Evolutionary conservation across 1,140 invertebrate species (phyloP).

Genomic region (Nasonia vitripennis): DNA sequence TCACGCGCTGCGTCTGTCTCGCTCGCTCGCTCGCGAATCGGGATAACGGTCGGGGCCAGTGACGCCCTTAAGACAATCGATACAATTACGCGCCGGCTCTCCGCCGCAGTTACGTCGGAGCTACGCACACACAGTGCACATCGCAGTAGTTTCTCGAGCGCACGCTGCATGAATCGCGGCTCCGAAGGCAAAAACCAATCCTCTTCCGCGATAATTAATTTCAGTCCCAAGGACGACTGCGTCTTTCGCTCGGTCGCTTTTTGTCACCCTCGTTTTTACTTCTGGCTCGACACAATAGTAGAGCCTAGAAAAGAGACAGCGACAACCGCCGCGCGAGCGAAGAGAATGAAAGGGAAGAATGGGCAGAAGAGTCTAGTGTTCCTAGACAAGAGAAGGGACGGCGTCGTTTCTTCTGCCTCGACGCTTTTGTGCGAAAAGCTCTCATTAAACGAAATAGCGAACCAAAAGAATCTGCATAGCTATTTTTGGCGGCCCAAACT

Average conservation of each 20-base stretch:
- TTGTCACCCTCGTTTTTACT: conserved; percentile 33
- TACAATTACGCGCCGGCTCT: conserved; percentile 17
- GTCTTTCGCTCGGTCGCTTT: background rate
- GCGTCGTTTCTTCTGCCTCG: background rate
- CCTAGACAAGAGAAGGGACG: conserved; percentile 37
- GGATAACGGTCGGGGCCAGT: conserved; percentile 35
- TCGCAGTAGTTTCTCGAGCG: background rate
- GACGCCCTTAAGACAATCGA: conserved; percentile 53
- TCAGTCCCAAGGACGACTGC: background rate
- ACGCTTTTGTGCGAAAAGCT: conserved; percentile 11
- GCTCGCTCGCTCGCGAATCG: background rate
- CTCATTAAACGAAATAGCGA: conserved; percentile 32
- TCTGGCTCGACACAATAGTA: background rate
- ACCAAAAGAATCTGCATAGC: conserved; percentile 11
- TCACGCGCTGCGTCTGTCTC: conserved; percentile 18
- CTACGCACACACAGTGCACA: no score
- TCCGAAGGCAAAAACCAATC: no score
- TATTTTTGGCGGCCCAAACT: conserved; percentile 1
- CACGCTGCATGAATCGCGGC: background rate
- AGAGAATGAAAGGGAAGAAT: conserved; percentile 25
- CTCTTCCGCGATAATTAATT: background rate
- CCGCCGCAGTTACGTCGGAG: no score
- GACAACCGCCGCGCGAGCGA: background rate
- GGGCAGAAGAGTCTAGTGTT: conserved; percentile 44
- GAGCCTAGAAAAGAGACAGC: conserved; percentile 20